phyloP scores from a whole-genome alignment of 1,140 invertebrate genomes.

The Rhynchophorus ferrugineus region DNA sequence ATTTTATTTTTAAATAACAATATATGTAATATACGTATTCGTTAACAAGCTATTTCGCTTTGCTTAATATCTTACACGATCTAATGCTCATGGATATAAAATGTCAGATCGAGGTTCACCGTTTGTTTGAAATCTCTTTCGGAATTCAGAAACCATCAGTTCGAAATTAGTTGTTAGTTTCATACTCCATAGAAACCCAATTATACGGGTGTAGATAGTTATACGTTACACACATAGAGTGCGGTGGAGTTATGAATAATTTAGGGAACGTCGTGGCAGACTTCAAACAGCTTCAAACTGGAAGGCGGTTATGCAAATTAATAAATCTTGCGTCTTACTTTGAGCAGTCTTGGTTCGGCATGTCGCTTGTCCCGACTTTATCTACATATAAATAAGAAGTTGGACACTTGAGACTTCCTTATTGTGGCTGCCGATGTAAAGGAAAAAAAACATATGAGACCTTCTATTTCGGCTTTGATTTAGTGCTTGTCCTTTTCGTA shows the following conservation, averaged over 20 bases:
- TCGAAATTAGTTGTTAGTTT: conserved; percentile 20
- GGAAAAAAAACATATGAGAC: conserved; percentile 13
- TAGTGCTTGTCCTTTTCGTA: conserved; percentile 4
- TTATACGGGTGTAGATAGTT: conserved; percentile 22
- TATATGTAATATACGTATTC: too few species aligned
- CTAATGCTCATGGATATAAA: too few species aligned
- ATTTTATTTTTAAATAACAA: too few species aligned
- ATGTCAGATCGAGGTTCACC: too few species aligned
- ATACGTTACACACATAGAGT: conserved; percentile 30
- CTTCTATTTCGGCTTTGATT: conserved; percentile 17
- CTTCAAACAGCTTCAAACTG: conserved; percentile 30
- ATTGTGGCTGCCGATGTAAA: conserved; percentile 11
- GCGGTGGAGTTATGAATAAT: conserved; percentile 36
- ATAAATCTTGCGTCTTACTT: conserved; percentile 38
- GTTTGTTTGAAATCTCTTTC: too few species aligned
- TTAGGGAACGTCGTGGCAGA: conserved; percentile 29
- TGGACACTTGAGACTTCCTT: conserved; percentile 26
- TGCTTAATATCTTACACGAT: too few species aligned
- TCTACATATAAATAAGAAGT: conserved; percentile 35
- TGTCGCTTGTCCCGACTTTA: conserved; percentile 18
- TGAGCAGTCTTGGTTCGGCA: conserved; percentile 31
- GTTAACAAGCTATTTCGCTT: too few species aligned
- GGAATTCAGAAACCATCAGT: not conserved
- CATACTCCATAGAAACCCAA: conserved; percentile 17
- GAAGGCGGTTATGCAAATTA: conserved; percentile 37